phyloP scores from a whole-genome alignment of 2,113 vertebrate species.

The Nibea coibor region DNA sequence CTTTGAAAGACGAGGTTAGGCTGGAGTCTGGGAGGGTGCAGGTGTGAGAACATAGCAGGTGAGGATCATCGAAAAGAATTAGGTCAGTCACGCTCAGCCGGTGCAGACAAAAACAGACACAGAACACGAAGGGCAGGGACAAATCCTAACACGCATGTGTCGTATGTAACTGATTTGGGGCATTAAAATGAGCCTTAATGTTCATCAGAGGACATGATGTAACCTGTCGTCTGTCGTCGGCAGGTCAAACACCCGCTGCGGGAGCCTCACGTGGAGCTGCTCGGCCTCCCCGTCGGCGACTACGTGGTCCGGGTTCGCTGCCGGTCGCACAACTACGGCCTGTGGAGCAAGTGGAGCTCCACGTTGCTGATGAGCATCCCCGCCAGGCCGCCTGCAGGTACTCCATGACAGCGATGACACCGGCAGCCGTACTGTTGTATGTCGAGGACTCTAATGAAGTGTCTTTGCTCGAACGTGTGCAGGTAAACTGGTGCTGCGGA shows the following conservation, averaged over 20 bases:
- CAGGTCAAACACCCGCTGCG: slow-evolving; percentile 80
- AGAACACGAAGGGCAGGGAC: no score
- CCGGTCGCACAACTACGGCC: slow-evolving; percentile 74
- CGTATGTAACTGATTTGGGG: no score
- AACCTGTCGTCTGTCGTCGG: not conserved
- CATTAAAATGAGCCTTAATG: no score
- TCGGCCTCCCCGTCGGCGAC: slow-evolving; percentile 74
- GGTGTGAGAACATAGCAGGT: no score
- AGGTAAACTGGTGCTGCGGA: slow-evolving; percentile 75
- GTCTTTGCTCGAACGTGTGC: not conserved
- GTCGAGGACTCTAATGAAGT: not conserved
- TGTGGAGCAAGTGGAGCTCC: slow-evolving; percentile 85
- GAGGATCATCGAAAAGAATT: no score
- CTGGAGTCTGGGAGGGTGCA: no score
- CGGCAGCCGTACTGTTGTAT: no score
- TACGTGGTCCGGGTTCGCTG: slow-evolving; percentile 80
- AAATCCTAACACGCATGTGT: no score
- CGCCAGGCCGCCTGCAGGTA: slow-evolving; percentile 61
- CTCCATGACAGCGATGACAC: not conserved
- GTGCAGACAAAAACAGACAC: no score
- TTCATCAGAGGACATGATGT: not conserved
- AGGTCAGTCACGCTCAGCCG: no score
- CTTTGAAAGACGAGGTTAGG: no score
- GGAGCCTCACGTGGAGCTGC: slow-evolving; percentile 77
- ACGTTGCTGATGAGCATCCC: slow-evolving; percentile 69